Conservation (phyloP, 2,888 invertebrate species). For the Agrochola litura region DNA sequence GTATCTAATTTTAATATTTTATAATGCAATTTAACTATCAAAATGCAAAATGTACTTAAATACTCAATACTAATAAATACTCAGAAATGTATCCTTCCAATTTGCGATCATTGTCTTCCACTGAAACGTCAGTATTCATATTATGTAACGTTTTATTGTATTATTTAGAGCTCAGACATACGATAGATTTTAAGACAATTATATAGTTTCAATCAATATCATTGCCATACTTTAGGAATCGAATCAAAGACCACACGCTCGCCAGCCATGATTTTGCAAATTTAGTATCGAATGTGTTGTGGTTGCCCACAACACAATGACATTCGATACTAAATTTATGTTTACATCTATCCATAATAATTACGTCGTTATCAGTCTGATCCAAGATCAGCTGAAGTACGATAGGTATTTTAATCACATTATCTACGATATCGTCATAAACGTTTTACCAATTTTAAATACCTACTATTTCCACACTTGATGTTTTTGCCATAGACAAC, state of each 20-base stretch:
- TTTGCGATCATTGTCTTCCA: conserved; percentile 48
- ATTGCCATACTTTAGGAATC: neutral
- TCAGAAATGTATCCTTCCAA: conserved; percentile 56
- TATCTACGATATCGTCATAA: neutral
- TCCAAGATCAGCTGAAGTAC: conserved; percentile 1
- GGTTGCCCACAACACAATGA: no score
- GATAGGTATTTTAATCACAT: conserved; percentile 19
- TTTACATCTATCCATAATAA: neutral
- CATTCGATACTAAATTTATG: neutral
- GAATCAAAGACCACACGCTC: neutral
- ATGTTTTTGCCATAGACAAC: neutral
- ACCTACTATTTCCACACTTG: neutral
- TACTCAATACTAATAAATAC: conserved; percentile 57
- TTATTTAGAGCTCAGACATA: conserved; percentile 15
- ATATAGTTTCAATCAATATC: neutral
- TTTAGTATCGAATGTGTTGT: no score
- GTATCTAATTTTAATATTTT: conserved; percentile 27
- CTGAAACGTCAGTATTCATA: conserved; percentile 42
- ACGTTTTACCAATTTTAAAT: conserved; percentile 3
- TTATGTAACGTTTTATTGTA: conserved; percentile 17
- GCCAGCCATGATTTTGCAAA: neutral
- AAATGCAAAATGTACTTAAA: conserved; percentile 52
- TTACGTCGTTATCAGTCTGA: neutral
- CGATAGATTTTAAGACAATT: conserved; percentile 4
- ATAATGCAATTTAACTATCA: conserved; percentile 22